Evolutionary conservation across 2,797 vertebrate genomes (phyloP), one percentile per base, ranked within the genome.

Genomic region (Catostomus latipinnis): DNA sequence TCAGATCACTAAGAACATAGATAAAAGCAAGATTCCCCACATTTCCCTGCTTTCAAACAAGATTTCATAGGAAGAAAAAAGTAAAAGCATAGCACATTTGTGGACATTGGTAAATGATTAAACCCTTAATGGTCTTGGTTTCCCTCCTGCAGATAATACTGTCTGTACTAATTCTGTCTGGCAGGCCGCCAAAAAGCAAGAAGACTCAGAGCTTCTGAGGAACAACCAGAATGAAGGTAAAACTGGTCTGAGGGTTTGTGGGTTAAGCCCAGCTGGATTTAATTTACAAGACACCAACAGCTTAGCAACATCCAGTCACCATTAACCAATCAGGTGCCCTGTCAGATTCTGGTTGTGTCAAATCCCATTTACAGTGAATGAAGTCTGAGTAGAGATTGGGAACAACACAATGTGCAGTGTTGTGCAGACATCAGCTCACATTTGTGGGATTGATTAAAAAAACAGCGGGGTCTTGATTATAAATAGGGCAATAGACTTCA

Each of bases 141-240:
- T 78, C 62, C 67, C 49, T 69, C 60, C 22, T 78, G 9, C 89
- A 94, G 94, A 93, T 88, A 88, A 89, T 80, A 80, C 87, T 5
- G 6, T 81, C 71, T 84, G 84, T 88, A 86, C 90, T 91, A 75
- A 88, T 58, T 82, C 83, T 2, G 79, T 87, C 68, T 94, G 95
- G 94, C 94, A 93, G 82, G 82, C 90, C 3, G 86, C 93, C 93
- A 94, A 76, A 82, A 94, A 92, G 81, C 86, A 50, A 74, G 94
- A 94, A 89, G 93, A 94, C 91, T 94, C 90, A 83, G 83, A 89
- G 89, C 89, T 94, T 90, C 89, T 89, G 90, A 89, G 89, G 86
- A 94, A 94, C 91, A 93, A 92, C 91, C 94, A 95, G 83, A 93
- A 90, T 84, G 93, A 95, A 96, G 95, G 96, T 98, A 96, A 94